phyloP scores from a whole-genome alignment of 2,797 vertebrate genomes.

The Hoplostethus mediterraneus region DNA sequence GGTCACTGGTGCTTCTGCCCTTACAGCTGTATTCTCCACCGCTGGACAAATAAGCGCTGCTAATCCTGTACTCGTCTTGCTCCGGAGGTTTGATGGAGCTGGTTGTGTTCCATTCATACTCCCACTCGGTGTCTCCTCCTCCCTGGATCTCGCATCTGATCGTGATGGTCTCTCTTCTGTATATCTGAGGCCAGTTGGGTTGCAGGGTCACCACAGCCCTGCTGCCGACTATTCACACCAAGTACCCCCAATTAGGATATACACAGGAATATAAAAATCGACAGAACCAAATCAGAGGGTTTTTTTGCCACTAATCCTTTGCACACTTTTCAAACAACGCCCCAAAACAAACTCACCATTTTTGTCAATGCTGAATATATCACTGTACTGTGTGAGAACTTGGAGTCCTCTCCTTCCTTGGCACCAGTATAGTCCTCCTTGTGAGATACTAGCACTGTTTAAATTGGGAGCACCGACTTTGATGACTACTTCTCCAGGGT shows the following conservation, averaged over 20 bases:
- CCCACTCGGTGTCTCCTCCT: constrained; percentile 36
- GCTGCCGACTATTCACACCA: constrained; percentile 9
- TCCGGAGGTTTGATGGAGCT: background rate
- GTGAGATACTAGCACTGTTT: background rate
- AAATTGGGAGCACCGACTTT: background rate
- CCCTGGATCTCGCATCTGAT: constrained; percentile 45
- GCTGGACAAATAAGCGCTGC: accelerated
- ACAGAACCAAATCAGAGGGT: too few species aligned
- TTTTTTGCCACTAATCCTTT: too few species aligned
- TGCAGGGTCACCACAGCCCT: constrained; percentile 25
- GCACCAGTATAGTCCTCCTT: constrained; percentile 42
- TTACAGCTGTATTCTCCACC: constrained; percentile 38
- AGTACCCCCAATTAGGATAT: background rate
- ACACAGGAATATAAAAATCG: too few species aligned
- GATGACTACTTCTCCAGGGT: background rate
- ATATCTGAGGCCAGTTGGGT: constrained; percentile 26
- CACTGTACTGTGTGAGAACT: constrained; percentile 17
- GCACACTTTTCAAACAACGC: too few species aligned
- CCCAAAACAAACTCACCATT: constrained; percentile 17
- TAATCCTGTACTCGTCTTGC: background rate
- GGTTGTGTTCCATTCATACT: constrained; percentile 41
- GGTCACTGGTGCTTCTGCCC: constrained; percentile 2
- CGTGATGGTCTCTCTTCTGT: constrained; percentile 22
- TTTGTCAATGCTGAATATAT: background rate
- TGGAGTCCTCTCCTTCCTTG: constrained; percentile 39